phyloP scores from a whole-genome alignment of 92 coral and sea anemone species.

The Desmophyllum pertusum region DNA sequence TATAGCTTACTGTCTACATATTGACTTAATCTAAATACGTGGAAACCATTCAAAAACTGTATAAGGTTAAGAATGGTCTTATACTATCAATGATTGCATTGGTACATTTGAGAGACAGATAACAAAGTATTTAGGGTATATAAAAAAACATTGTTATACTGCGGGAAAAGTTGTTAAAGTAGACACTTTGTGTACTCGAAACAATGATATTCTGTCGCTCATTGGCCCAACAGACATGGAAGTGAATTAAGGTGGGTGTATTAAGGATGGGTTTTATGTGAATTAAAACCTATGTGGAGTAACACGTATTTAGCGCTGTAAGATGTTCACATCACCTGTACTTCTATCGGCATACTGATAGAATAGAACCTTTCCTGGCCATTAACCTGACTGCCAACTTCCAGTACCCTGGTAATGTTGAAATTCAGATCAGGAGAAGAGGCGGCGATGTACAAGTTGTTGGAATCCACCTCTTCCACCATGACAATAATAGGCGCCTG shows the following conservation, averaged over 20 bases:
- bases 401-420: slow-evolving; percentile 29
- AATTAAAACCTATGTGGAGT: neutral
- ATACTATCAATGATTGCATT: no score
- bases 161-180: no score
- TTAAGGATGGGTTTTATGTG: neutral
- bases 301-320: neutral
- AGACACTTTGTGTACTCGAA: no score
- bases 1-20: no score
- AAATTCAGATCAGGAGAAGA: slow-evolving; percentile 51
- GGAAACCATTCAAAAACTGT: no score
- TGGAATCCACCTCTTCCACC: slow-evolving; percentile 18
- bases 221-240: neutral
- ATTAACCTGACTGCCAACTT: slow-evolving; percentile 3
- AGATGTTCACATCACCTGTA: neutral
- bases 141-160: no score
- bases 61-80: no score
- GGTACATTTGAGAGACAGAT: no score
- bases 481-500: slow-evolving; percentile 30
- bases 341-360: slow-evolving; percentile 2
- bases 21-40: no score
- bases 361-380: slow-evolving; percentile 38
- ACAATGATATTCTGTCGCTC: no score
- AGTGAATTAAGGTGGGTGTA: neutral
- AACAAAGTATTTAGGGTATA: no score
- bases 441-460: slow-evolving; percentile 24